A percentile compares a stretch with the other conserved stretches of the same genome.
These are phyloP conservation scores for Hybognathus amarus DNA, from an alignment of 2,797 vertebrate species.

Conservation along the genomic window DNA sequence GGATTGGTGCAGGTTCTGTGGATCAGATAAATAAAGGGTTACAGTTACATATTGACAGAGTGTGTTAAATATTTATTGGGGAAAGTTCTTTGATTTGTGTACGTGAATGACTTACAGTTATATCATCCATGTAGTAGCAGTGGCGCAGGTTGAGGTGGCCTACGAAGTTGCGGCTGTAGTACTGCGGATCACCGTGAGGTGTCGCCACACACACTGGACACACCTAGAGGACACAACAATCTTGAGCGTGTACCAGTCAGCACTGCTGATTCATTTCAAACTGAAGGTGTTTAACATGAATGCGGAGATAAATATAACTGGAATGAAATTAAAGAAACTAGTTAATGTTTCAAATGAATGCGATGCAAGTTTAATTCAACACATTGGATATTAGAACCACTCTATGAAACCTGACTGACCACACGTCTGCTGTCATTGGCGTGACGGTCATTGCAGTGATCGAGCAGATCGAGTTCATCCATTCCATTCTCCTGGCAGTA, in stretches of 20 bases:
- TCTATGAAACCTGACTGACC: conserved; percentile 50
- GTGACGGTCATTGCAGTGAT: conserved; percentile 65
- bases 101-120: conserved; percentile 52
- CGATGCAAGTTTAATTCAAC: neutral
- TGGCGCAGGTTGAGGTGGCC: conserved; percentile 64
- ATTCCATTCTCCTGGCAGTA: conserved; percentile 61
- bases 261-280: neutral
- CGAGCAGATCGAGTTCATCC: conserved; percentile 58
- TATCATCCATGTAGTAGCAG: conserved; percentile 55
- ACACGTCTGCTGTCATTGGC: conserved; percentile 49
- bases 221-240: conserved; percentile 54
- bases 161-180: conserved; percentile 65
- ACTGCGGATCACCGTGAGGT: conserved; percentile 62
- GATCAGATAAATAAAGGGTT: conserved; percentile 22
- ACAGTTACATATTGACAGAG: neutral
- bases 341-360: neutral
- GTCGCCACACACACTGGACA: conserved; percentile 64
- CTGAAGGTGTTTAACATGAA: neutral
- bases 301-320: neutral
- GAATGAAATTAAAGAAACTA: neutral
- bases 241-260: neutral
- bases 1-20: conserved; percentile 55
- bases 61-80: neutral
- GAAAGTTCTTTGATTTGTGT: neutral
- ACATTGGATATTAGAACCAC: neutral